Evolutionary conservation across 2,888 invertebrate species (phyloP).

Genomic region (Apamea monoglypha): DNA sequence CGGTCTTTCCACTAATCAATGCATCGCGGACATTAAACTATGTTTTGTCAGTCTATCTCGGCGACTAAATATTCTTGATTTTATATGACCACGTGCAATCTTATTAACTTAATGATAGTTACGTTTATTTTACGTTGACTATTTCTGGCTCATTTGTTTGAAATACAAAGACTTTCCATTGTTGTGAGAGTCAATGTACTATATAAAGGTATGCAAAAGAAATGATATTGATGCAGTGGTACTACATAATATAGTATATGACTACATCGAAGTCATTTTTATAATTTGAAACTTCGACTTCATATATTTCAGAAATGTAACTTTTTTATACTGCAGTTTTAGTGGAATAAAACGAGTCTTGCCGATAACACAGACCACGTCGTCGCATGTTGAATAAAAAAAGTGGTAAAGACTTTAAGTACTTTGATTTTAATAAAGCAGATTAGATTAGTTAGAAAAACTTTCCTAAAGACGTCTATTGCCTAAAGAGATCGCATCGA

Average conservation of each 20-base stretch:
- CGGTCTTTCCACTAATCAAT: constrained; percentile 61
- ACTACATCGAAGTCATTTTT: not conserved
- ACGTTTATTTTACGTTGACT: constrained; percentile 37
- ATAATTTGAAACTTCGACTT: no score
- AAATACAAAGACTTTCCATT: constrained; percentile 28
- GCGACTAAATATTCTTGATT: constrained; percentile 47
- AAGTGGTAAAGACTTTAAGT: not conserved
- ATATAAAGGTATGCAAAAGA: constrained; percentile 3
- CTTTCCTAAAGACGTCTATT: not conserved
- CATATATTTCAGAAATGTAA: not conserved
- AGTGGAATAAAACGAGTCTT: not conserved
- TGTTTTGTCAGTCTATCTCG: constrained; percentile 52
- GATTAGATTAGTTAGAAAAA: not conserved
- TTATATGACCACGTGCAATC: constrained; percentile 50
- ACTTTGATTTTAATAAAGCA: not conserved
- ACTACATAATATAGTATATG: no score
- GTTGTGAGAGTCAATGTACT: constrained; percentile 2
- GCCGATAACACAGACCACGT: not conserved
- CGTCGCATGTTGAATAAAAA: not conserved
- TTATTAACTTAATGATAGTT: constrained; percentile 64
- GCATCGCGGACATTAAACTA: constrained; percentile 54
- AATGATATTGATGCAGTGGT: not conserved
- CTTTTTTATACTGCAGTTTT: not conserved
- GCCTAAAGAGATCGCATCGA: not conserved
- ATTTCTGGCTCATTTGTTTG: constrained; percentile 20